Percentiles rank a stretch among this genome's conserved stretches.
Conservation (phyloP, 2,113 vertebrate species). For the Rallus limicola region DNA sequence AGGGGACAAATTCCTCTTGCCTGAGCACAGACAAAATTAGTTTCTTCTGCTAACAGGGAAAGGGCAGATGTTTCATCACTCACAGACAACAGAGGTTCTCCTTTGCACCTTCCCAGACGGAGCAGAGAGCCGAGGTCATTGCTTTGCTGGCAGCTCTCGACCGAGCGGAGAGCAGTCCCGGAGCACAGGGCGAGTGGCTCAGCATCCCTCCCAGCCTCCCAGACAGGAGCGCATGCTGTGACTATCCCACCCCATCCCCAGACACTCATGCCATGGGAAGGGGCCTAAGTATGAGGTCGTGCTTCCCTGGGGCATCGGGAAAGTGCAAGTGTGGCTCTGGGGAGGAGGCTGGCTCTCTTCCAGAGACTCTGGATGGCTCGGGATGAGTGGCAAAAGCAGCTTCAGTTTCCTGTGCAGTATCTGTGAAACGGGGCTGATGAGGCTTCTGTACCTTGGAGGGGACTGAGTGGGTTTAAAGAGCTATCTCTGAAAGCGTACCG, state of each 20-base stretch:
- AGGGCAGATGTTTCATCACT: background rate
- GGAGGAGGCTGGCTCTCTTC: background rate
- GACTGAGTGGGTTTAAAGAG: background rate
- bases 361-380: background rate
- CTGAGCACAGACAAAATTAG: background rate
- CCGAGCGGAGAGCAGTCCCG: background rate
- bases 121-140: background rate
- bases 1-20: slow-evolving; percentile 23
- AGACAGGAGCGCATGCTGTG: background rate
- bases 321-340: background rate
- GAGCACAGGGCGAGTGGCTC: fast-evolving
- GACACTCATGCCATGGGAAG: fast-evolving
- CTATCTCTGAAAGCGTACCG: background rate
- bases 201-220: background rate
- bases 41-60: background rate
- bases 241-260: background rate
- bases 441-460: background rate
- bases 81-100: background rate
- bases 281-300: fast-evolving
- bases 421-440: background rate
- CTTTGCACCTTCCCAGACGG: background rate
- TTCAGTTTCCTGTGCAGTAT: background rate
- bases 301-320: background rate
- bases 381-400: background rate
- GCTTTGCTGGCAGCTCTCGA: background rate